These are phyloP conservation scores for Agonum fuliginosum DNA, from an alignment of 2,888 invertebrate species.

Conservation along the genomic window DNA sequence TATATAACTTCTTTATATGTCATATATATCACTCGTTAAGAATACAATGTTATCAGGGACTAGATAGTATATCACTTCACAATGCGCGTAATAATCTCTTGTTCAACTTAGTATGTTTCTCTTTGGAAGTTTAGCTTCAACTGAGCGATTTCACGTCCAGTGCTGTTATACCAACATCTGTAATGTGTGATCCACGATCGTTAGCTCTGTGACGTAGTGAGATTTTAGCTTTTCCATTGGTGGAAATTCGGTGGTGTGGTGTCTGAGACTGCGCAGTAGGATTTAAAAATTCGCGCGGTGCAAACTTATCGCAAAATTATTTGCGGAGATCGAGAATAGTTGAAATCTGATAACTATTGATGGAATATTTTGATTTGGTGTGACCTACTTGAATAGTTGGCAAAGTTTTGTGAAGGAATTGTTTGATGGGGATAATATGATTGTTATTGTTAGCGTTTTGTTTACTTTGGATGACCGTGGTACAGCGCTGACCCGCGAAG, in stretches of 20 bases:
- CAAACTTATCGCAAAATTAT: not conserved
- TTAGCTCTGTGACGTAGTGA: slow-evolving; percentile 30
- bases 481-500: slow-evolving; percentile 58
- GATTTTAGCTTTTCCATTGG: slow-evolving; percentile 44
- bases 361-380: not conserved
- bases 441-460: slow-evolving; percentile 44
- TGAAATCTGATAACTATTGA: not conserved
- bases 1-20: slow-evolving; percentile 24
- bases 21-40: slow-evolving; percentile 29
- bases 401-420: not conserved
- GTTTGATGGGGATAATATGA: not conserved
- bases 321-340: not conserved
- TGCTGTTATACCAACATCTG: slow-evolving; percentile 17
- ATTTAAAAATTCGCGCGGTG: slow-evolving; percentile 17
- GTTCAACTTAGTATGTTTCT: not conserved
- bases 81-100: not conserved
- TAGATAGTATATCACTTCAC: slow-evolving; percentile 25
- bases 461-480: slow-evolving; percentile 60
- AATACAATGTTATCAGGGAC: slow-evolving; percentile 41
- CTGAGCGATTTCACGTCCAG: not conserved
- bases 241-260: slow-evolving; percentile 60
- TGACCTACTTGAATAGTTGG: slow-evolving; percentile 10
- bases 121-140: not conserved
- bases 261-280: slow-evolving; percentile 37
- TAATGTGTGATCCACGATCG: not conserved